phyloP scores from a whole-genome alignment of 1,140 invertebrate species.

The Gryon sp. region DNA sequence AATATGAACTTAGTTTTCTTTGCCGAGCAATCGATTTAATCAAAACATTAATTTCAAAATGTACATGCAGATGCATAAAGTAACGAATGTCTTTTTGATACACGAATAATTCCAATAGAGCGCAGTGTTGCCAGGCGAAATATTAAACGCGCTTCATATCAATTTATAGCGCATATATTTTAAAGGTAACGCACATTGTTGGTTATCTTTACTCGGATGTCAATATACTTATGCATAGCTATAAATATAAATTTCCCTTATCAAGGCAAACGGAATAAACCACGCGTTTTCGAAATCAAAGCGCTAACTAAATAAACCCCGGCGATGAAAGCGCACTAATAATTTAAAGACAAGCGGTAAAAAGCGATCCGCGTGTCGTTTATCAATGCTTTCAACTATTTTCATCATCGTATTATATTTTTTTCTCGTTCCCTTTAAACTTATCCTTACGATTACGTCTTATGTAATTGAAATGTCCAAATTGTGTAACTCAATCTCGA shows the following conservation, averaged over 20 bases:
- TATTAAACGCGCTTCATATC: conserved; percentile 50
- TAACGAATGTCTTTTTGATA: conserved; percentile 54
- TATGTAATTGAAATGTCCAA: too few species aligned
- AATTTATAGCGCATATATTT: conserved; percentile 59
- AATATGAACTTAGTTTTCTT: conserved; percentile 46
- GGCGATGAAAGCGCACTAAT: conserved; percentile 50
- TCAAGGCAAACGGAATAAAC: conserved; percentile 59
- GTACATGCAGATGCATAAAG: conserved; percentile 38
- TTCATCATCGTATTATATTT: not conserved
- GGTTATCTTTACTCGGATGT: conserved; percentile 55
- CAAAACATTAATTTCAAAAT: conserved; percentile 45
- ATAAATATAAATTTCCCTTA: conserved; percentile 67
- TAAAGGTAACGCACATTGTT: conserved; percentile 56
- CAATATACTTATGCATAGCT: conserved; percentile 58
- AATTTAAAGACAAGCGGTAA: conserved; percentile 30
- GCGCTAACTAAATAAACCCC: conserved; percentile 58
- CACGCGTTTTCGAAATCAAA: conserved; percentile 33
- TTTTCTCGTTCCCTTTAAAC: not conserved
- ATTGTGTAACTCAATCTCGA: too few species aligned
- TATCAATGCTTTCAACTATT: conserved; percentile 25
- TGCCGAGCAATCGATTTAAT: conserved; percentile 41
- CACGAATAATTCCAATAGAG: conserved; percentile 50
- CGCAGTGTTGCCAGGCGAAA: conserved; percentile 38
- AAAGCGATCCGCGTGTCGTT: conserved; percentile 15
- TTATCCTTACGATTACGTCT: too few species aligned